A percentile compares a stretch with the other conserved stretches of the same genome.
phyloP scores from a whole-genome alignment of 2,797 vertebrate genomes.

The Parambassis ranga region DNA sequence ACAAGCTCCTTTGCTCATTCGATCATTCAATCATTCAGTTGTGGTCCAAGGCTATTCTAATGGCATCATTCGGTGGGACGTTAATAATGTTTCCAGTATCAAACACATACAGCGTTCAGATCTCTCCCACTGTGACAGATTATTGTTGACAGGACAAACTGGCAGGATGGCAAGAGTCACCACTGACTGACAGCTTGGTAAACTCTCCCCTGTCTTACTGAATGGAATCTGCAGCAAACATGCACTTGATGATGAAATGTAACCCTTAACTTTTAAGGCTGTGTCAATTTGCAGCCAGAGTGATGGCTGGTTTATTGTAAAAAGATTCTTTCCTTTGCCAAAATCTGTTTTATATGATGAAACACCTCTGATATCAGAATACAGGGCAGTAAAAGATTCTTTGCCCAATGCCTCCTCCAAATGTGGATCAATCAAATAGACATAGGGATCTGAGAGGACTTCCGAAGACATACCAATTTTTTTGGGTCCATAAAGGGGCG shows the following conservation, averaged over 20 bases:
- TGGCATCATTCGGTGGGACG: background rate
- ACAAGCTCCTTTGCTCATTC: constrained; percentile 7
- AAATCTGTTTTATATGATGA: background rate
- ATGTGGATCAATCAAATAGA: too few relatives aligned
- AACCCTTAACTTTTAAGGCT: background rate
- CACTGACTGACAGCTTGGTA: constrained; percentile 28
- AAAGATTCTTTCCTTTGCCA: background rate
- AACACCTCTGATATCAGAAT: background rate
- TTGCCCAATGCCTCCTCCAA: background rate
- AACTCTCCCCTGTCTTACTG: constrained; percentile 10
- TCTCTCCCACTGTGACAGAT: constrained; percentile 33
- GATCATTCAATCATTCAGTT: background rate
- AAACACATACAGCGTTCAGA: constrained; percentile 24
- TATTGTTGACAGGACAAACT: constrained; percentile 12
- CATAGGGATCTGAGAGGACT: too few relatives aligned
- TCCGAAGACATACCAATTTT: too few relatives aligned
- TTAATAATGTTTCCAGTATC: constrained; percentile 11
- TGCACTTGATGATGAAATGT: constrained; percentile 7
- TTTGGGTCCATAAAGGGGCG: too few relatives aligned
- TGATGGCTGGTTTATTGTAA: background rate
- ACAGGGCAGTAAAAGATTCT: background rate
- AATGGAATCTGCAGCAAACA: background rate
- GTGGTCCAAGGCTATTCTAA: background rate
- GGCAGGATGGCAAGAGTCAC: constrained; percentile 33
- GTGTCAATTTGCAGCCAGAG: background rate